Evolutionary conservation across 2,888 invertebrate species (phyloP).

Genomic region (Congeria kusceri): DNA sequence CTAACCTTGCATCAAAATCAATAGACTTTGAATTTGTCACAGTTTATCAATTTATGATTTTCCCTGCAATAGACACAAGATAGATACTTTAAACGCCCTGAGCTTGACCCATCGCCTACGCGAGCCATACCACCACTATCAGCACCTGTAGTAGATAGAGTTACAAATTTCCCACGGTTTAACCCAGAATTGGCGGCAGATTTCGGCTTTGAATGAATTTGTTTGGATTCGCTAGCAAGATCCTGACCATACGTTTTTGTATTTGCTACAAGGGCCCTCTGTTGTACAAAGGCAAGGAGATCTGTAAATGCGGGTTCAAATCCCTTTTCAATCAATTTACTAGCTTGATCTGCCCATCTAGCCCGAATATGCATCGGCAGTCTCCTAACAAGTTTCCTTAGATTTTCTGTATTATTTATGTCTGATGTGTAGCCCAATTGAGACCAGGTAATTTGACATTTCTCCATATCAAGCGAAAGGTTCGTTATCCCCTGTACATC

Average conservation of each 20-base stretch:
- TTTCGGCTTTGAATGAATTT: too few species aligned
- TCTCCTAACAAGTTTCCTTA: neutral
- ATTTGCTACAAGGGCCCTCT: too few species aligned
- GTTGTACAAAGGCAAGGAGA: too few species aligned
- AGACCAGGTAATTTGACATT: slow-evolving; percentile 8
- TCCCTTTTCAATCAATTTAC: neutral
- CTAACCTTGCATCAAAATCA: too few species aligned
- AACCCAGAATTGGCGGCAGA: too few species aligned
- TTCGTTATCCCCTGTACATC: slow-evolving; percentile 27
- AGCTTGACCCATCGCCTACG: neutral
- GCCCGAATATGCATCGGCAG: neutral
- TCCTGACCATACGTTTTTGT: too few species aligned
- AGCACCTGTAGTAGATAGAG: neutral
- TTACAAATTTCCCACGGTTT: too few species aligned
- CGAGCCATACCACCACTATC: neutral
- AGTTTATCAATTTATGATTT: neutral
- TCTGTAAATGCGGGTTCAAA: neutral
- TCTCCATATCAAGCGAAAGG: slow-evolving; percentile 20
- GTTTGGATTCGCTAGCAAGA: neutral
- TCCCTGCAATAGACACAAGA: neutral
- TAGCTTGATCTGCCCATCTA: neutral
- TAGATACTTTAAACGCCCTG: neutral
- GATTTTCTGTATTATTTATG: neutral
- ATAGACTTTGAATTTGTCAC: neutral
- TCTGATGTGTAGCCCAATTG: neutral